phyloP scores from a whole-genome alignment of 2,113 vertebrate species.

The Psilopogon haemacephalus region DNA sequence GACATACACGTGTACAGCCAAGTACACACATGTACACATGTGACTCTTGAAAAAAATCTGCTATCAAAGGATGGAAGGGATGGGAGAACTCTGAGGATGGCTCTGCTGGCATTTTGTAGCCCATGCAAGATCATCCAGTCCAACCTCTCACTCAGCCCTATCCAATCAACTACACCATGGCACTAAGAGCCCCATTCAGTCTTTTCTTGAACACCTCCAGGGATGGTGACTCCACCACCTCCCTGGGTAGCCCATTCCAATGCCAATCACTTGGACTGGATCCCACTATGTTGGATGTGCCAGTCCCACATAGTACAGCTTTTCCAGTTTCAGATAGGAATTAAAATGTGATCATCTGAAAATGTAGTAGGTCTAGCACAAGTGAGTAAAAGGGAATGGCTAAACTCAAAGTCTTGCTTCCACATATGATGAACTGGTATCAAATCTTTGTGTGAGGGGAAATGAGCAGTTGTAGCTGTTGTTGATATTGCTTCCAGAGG shows the following conservation, averaged over 20 bases:
- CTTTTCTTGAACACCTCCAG: too few relatives aligned
- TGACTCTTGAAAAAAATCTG: not conserved
- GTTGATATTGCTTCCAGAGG: not conserved
- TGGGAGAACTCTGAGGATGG: not conserved
- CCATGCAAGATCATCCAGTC: too few relatives aligned
- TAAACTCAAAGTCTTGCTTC: not conserved
- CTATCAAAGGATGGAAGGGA: not conserved
- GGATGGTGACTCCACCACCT: too few relatives aligned
- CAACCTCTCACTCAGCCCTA: too few relatives aligned
- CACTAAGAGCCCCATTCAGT: too few relatives aligned
- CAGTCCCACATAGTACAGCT: not conserved
- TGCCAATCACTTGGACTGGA: too few relatives aligned
- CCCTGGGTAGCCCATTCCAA: too few relatives aligned
- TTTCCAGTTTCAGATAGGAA: not conserved
- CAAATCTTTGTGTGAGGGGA: not conserved
- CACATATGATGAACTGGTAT: not conserved
- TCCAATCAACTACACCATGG: too few relatives aligned
- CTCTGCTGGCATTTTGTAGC: not conserved
- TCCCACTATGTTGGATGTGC: too few relatives aligned
- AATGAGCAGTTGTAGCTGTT: not conserved
- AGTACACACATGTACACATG: fast-evolving
- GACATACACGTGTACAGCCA: not conserved
- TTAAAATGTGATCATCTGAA: not conserved
- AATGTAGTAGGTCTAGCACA: not conserved
- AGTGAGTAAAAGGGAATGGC: not conserved